Conservation (phyloP, 2,113 vertebrate species). For the Sylvilagus bachmani region DNA sequence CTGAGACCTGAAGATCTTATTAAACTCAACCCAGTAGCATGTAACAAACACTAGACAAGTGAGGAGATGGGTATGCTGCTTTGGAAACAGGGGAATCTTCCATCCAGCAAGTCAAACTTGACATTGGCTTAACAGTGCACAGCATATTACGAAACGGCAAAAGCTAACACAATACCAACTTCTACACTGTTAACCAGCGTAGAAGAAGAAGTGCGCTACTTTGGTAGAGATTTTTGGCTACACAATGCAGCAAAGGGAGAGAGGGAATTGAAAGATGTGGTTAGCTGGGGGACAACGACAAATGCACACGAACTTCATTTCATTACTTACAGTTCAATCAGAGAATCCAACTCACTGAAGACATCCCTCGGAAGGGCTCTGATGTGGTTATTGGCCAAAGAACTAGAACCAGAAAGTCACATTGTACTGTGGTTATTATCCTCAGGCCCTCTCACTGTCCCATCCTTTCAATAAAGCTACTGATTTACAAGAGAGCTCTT, state of each 20-base stretch:
- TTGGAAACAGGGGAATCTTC: neutral
- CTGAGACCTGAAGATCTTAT: neutral
- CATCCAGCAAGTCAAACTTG: neutral
- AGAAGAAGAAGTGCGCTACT: neutral
- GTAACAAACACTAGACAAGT: slow-evolving; percentile 16
- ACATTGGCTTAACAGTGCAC: neutral
- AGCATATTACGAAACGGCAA: slow-evolving; percentile 53
- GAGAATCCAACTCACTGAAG: slow-evolving; percentile 96
- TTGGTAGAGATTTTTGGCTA: neutral
- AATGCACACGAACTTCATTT: slow-evolving; percentile 50
- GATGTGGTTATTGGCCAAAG: slow-evolving; percentile 98
- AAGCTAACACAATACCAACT: neutral
- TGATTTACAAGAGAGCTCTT: neutral
- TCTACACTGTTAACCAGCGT: neutral
- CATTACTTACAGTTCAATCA: slow-evolving; percentile 97
- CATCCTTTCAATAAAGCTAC: slow-evolving; percentile 67
- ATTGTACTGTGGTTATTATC: slow-evolving; percentile 69
- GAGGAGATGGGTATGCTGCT: neutral
- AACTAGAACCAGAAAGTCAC: slow-evolving; percentile 90
- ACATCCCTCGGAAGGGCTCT: slow-evolving; percentile 95
- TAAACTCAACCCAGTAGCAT: neutral
- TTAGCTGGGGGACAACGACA: slow-evolving; percentile 57
- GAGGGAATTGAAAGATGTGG: slow-evolving; percentile 1
- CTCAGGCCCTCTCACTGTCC: slow-evolving; percentile 57
- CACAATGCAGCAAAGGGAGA: neutral